Evolutionary conservation across 2,888 invertebrate genomes (phyloP), one percentile per base, ranked within the genome.

Genomic region (Tetragonisca angustula): DNA sequence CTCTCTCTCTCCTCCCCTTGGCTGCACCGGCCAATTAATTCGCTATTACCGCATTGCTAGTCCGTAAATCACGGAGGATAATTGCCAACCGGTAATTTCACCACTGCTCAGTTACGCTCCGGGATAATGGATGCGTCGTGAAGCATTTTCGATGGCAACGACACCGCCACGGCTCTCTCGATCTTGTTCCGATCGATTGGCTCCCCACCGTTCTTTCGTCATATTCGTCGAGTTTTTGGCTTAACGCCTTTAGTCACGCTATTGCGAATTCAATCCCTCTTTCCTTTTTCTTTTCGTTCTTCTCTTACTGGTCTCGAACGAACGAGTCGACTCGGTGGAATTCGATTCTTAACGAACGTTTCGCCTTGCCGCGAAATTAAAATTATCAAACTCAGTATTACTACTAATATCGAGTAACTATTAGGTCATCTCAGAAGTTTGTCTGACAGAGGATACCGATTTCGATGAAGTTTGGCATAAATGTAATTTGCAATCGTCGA

Each of bases 21-120:
- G 59, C 50, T 17, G 36, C 70, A 62, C 52, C 65, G 59, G 79
- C 87, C 91, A 91, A 92, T 91, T 92, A 91, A 92, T 92, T 90
- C 89, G 88, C 89, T 88, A 90, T 91, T 91, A 92, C 88, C 87
- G 89, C 86, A 87, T 87, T 85, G 86, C 83, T 80, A 78, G 81
- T 56, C 78, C 88, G 88, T 90, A 89, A 91, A 87, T 90, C 87
- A 90, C 84, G 73, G 76, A 79, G 84, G 82, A 85, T 89, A 89
- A 91, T 91, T 90, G 85, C 87, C 76, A 73, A 78, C 78, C 76
- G 87, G 89, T 90, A 90, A 91, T 90, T 91, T 89, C 85, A 83
- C 79, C 82, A 88, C 90, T 88, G 88, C 85, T 89, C 89, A 86
- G 88, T 91, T 91, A 90, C 91, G 89, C 88, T 83, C 75, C 78